Conservation (phyloP, 1,140 invertebrate species). For the Camponotus vicinus region DNA sequence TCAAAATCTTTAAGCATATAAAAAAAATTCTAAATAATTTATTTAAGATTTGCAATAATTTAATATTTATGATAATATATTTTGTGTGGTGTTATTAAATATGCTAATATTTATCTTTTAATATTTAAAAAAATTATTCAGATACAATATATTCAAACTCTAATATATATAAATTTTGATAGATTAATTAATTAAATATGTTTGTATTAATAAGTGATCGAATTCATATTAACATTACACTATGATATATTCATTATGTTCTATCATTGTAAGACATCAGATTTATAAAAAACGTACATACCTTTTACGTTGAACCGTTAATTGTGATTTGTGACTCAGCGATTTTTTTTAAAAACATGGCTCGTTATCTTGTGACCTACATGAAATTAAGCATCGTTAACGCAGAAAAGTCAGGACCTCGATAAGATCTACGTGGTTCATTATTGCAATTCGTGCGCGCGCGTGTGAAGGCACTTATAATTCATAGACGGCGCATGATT, state of each 20-base stretch:
- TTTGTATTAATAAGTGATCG: neutral
- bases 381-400: constrained; percentile 55
- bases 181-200: neutral
- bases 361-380: neutral
- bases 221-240: neutral
- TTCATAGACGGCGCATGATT: constrained; percentile 44
- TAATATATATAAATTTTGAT: neutral
- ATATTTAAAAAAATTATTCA: neutral
- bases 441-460: constrained; percentile 52
- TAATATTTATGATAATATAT: neutral
- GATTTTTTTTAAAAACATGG: neutral
- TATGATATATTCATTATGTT: neutral
- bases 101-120: neutral
- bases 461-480: constrained; percentile 45
- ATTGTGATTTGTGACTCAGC: constrained; percentile 9
- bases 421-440: constrained; percentile 44
- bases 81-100: neutral
- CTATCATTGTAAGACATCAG: neutral
- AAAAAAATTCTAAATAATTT: constrained; percentile 5
- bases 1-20: neutral
- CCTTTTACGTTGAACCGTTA: constrained; percentile 2
- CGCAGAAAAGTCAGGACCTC: constrained; percentile 23
- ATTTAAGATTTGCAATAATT: neutral
- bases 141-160: neutral
- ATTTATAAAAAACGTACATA: neutral